Conservation (phyloP, 2,113 vertebrate genomes). For the Podarcis cretensis region DNA sequence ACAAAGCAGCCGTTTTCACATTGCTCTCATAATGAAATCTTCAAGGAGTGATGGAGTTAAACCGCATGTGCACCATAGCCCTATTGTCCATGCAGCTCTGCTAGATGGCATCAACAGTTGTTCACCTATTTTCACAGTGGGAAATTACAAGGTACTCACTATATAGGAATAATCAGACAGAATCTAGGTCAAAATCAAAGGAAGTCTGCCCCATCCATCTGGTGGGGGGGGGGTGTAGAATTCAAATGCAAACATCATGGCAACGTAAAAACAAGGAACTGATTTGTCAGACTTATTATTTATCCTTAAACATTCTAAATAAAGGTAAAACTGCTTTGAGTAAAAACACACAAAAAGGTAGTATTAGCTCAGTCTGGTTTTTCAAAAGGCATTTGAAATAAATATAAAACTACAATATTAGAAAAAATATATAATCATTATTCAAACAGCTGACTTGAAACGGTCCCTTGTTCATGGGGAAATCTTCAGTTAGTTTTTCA, state of each 20-base stretch:
- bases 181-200: constrained; percentile 77
- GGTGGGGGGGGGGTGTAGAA: constrained; percentile 15
- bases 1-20: constrained; percentile 22
- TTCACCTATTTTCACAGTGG: constrained; percentile 72
- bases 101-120: constrained; percentile 70
- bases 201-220: constrained; percentile 56
- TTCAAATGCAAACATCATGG: constrained; percentile 61
- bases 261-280: constrained; percentile 61
- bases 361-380: constrained; percentile 41
- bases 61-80: neutral
- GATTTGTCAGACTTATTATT: constrained; percentile 38
- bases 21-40: constrained; percentile 34
- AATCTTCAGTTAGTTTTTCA: constrained; percentile 78
- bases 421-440: constrained; percentile 67
- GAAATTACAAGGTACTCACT: constrained; percentile 69
- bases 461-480: constrained; percentile 72
- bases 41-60: constrained; percentile 34
- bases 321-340: constrained; percentile 29
- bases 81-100: constrained; percentile 49
- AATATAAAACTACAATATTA: constrained; percentile 71
- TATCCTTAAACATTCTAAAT: constrained; percentile 31
- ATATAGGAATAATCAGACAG: constrained; percentile 63
- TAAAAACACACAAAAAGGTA: constrained; percentile 29
- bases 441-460: constrained; percentile 73
- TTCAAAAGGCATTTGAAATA: constrained; percentile 64